Conservation (phyloP, 1,140 invertebrate species). For the Drosophila asahinai region DNA sequence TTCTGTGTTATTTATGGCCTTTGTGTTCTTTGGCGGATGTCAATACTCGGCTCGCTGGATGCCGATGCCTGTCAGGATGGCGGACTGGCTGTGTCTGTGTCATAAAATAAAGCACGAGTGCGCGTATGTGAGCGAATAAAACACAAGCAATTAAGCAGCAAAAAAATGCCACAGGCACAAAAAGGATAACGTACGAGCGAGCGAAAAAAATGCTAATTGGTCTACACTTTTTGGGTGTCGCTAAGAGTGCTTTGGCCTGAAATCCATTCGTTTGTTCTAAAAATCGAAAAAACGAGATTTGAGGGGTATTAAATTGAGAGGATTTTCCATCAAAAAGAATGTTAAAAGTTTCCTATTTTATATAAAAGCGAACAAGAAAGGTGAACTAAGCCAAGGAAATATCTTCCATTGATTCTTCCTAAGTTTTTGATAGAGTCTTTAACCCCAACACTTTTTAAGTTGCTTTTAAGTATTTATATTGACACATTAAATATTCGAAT, state of each 20-base stretch:
- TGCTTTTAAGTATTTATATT: neutral
- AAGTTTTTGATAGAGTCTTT: too few relatives aligned
- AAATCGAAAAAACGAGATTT: neutral
- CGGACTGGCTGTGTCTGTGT: conserved; percentile 11
- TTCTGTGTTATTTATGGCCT: conserved; percentile 48
- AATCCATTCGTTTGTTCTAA: neutral
- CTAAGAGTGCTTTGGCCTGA: neutral
- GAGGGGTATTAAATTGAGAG: neutral
- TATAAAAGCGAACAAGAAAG: neutral
- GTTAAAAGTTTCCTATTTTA: too few relatives aligned
- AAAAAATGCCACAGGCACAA: conserved; percentile 17
- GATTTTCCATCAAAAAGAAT: neutral
- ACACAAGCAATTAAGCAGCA: conserved; percentile 41
- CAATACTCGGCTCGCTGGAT: conserved; percentile 20
- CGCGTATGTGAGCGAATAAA: conserved; percentile 37
- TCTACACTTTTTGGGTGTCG: conserved; percentile 4
- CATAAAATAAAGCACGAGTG: conserved; percentile 41
- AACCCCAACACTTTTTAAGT: neutral
- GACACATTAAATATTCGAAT: neutral
- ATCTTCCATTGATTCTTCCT: too few relatives aligned
- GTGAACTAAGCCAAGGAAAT: neutral
- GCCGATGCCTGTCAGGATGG: neutral
- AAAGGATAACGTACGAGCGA: conserved; percentile 3
- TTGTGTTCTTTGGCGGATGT: conserved; percentile 38
- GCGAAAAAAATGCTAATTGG: conserved; percentile 30